Evolutionary conservation across 2,888 invertebrate species (phyloP), one percentile per base, ranked within the genome.

Genomic region (Yponomeuta cagnagella): DNA sequence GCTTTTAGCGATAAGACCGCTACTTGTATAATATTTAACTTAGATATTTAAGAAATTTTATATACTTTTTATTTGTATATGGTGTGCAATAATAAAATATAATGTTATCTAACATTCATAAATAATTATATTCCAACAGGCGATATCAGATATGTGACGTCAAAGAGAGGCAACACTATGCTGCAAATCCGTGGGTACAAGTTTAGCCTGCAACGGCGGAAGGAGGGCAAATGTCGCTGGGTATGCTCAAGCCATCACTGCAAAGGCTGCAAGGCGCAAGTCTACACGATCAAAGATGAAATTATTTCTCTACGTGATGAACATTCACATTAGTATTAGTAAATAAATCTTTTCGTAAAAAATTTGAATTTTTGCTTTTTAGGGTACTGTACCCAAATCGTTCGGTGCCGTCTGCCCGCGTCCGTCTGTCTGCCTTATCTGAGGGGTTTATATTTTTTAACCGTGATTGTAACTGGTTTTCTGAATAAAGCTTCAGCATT

Each of bases 151-250:
- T 58, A 58, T 12, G 52, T 58, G 9, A 73, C 65, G n/a, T 71
- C 73, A 10, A 5, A 15, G 1, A 30, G 71, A 43, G 75, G 76
- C 3, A 69, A 52, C 2, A 52, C 69, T 5, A 67, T 72, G 9
- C 69, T 76, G 37, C 68, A 43, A 2, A 48, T 75, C 10, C 30
- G 64, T 10, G 75, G 75, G 0, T 76, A 73, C 68, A 70, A 37
- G 30, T 76, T 72, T 68, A 70, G 72, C 37, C 73, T 71, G 10
- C 75, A 77, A 4, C 67, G 52, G 9, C 63, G 37, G 2, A 23
- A 10, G 9, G 76, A 75, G 0, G 0, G 5, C 0, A 80, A 76
- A 70, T 77, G 74, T 0, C 73, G 77, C 0, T 74, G 74, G 76
- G 0, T 4, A 1, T 74, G 75, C 63, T 71, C 73, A 8, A 73